Evolutionary conservation across 2,797 vertebrate genomes (phyloP).

Genomic region (Bradypus variegatus): DNA sequence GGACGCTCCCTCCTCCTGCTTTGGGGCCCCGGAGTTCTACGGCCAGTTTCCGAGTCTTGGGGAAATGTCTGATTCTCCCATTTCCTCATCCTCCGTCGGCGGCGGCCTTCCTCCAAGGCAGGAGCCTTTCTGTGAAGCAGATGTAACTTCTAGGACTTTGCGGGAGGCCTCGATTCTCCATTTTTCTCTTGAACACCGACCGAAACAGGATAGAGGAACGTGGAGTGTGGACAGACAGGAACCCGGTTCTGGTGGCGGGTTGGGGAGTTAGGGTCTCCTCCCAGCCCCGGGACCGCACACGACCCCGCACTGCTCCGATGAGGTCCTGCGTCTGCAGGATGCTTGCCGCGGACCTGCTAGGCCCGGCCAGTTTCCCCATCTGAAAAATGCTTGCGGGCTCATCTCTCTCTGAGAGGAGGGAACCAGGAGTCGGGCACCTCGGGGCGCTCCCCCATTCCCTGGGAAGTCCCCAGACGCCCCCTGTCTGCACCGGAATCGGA

Average conservation of each 20-base stretch:
- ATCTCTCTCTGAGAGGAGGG: background rate
- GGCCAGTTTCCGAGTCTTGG: accelerated
- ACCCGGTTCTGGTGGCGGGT: accelerated
- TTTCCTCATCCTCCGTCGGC: accelerated
- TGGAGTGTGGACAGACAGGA: background rate
- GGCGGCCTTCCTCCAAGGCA: accelerated
- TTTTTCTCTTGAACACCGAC: background rate
- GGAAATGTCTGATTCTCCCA: background rate
- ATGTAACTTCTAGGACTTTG: background rate
- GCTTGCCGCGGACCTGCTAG: background rate
- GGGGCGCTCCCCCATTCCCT: too few relatives aligned
- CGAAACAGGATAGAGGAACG: background rate
- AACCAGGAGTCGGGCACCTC: background rate
- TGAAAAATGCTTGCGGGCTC: too few relatives aligned
- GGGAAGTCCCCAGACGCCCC: accelerated
- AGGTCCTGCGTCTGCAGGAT: background rate
- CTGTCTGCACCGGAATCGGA: background rate
- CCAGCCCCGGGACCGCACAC: too few relatives aligned
- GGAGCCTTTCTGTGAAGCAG: background rate
- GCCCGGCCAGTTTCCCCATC: background rate
- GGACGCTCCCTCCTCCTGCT: accelerated
- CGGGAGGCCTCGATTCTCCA: background rate
- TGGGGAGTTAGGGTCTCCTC: background rate
- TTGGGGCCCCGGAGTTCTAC: background rate
- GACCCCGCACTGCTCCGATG: background rate